Evolutionary conservation across 2,797 vertebrate species (phyloP).

Genomic region (Borostomias antarcticus): DNA sequence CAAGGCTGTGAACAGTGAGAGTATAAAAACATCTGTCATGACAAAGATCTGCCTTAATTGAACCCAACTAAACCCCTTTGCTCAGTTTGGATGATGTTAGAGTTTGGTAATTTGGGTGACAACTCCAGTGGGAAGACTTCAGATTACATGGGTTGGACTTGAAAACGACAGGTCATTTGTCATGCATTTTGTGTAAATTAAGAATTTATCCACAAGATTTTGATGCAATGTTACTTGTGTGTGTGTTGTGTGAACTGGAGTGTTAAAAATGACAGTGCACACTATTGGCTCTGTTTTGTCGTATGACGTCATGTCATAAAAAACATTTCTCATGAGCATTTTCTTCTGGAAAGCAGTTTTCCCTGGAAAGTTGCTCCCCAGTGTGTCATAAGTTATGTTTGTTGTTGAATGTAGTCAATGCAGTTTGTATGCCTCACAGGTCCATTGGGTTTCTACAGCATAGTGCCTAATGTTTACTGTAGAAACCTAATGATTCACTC

Average conservation of each 20-base stretch:
- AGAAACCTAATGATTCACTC: too few relatives aligned
- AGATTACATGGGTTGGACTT: slow-evolving; percentile 21
- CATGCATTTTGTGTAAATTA: slow-evolving; percentile 58
- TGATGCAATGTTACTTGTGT: slow-evolving; percentile 14
- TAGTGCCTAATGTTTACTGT: too few relatives aligned
- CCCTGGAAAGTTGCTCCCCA: not conserved
- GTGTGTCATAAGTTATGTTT: slow-evolving; percentile 39
- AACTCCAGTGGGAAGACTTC: slow-evolving; percentile 66
- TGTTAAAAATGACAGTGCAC: slow-evolving; percentile 13
- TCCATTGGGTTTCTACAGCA: too few relatives aligned
- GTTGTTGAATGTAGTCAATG: slow-evolving; percentile 49
- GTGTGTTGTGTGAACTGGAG: slow-evolving; percentile 12
- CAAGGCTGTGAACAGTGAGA: slow-evolving; percentile 64
- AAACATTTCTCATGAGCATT: too few relatives aligned
- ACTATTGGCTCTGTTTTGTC: too few relatives aligned
- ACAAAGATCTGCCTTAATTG: slow-evolving; percentile 63
- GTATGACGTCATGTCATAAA: too few relatives aligned
- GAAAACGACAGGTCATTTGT: slow-evolving; percentile 26
- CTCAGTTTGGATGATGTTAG: slow-evolving; percentile 64
- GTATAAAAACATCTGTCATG: slow-evolving; percentile 74
- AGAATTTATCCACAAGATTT: slow-evolving; percentile 37
- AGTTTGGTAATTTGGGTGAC: slow-evolving; percentile 61
- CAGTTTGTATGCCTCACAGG: too few relatives aligned
- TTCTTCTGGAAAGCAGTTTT: too few relatives aligned
- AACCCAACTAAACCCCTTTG: slow-evolving; percentile 50